Conservation (phyloP, 2,797 vertebrate genomes). For the Anas georgica region DNA sequence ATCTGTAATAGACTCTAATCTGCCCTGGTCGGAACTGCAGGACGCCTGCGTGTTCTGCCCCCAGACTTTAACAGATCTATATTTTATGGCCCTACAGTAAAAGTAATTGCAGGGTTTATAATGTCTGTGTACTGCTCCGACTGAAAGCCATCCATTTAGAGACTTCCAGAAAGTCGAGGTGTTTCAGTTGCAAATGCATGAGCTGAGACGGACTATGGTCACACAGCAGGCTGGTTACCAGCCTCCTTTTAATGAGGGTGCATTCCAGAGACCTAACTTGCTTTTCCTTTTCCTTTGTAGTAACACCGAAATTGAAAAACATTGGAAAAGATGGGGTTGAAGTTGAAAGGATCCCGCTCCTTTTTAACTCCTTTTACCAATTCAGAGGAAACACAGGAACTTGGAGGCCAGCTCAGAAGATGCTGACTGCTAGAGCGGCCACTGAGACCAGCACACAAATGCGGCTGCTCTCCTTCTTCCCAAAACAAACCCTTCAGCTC, state of each 20-base stretch:
- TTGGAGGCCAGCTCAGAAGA: background rate
- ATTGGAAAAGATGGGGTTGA: background rate
- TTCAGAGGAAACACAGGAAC: background rate
- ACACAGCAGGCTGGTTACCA: slow-evolving; percentile 19
- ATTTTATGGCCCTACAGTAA: slow-evolving; percentile 75
- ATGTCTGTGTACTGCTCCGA: slow-evolving; percentile 60
- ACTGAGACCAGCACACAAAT: rapidly evolving
- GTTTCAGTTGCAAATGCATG: slow-evolving; percentile 47
- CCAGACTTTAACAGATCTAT: slow-evolving; percentile 72
- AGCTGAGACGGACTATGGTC: background rate
- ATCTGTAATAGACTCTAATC: slow-evolving; percentile 69
- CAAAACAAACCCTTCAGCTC: background rate
- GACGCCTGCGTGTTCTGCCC: slow-evolving; percentile 50
- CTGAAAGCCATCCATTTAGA: slow-evolving; percentile 73
- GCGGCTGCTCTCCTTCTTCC: background rate
- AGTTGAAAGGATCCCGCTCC: background rate
- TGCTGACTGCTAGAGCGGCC: background rate
- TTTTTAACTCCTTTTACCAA: background rate
- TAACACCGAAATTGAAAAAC: background rate
- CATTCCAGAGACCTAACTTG: background rate
- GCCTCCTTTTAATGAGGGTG: slow-evolving; percentile 12
- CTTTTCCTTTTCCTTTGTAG: background rate
- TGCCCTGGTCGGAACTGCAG: slow-evolving; percentile 65
- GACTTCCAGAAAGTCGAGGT: slow-evolving; percentile 47
- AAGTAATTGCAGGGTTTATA: slow-evolving; percentile 70